Base-by-base conservation (phyloP, 2,797 vertebrate genomes). In the Muscicapa striata region DNA sequence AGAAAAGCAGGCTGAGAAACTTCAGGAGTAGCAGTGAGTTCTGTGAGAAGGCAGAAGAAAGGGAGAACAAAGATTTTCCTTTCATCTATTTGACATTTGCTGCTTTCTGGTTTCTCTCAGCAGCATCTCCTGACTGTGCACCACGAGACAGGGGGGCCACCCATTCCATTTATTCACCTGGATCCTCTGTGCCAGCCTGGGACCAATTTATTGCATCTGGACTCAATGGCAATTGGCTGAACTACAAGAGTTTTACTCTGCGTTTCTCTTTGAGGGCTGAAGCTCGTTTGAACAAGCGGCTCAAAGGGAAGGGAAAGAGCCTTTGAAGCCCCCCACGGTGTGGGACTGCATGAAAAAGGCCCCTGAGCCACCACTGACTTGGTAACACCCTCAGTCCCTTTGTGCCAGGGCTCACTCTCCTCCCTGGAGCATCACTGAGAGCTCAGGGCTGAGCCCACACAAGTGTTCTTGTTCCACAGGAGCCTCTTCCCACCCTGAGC, bases 281-380 rank as follows among this genome's bases (percentile, higher is more conserved):
- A 27, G 55, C 36, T 84, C 27, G 23, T 96, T 94, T 97, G 95
- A 97, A 95, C 36, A 2, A 78, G 93, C 45, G 68, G 66, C 94
- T 96, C 95, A 96, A 96, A 96, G 93, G 77, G 94, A 90, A 84
- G 57, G 27, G 7, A 93, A 80, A n/a, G 61, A 70, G 36, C 49
- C 83, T 97, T 91, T 95, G 93, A 96, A 93, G 80, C 61, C 91
- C 80, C 89, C 84, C 1, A 6, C 0, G 8, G 89, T 43, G 79
- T 78, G 89, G 74, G 81, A 93, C 80, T 83, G 75, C 68, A 76
- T 46, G 77, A 85, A 84, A 96, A 85, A 74, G 40, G 63, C 81
- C 89, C 87, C 7, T 32, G 89, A 96, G 90, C 73, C 5, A 36
- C 74, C 29, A 1, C 29, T 12, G 27, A 40, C 64, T 92, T 5